Percentiles rank a stretch among this genome's conserved stretches.
Conservation (phyloP, 2,888 invertebrate genomes). For the Coenonympha arcania region DNA sequence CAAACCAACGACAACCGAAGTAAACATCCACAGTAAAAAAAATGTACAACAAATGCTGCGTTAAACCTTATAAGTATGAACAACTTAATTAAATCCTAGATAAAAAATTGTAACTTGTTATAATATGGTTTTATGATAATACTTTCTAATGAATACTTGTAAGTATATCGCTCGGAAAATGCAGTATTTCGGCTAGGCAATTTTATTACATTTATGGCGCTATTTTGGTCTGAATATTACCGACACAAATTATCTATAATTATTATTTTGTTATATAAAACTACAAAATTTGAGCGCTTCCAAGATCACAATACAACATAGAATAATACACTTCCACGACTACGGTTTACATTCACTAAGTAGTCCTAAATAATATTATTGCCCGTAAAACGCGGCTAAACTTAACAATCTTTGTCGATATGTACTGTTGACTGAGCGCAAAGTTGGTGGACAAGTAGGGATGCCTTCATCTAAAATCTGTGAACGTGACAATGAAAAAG, state of each 20-base stretch:
- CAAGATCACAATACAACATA: slow-evolving; percentile 35
- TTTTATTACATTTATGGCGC: slow-evolving; percentile 16
- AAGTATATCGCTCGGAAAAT: slow-evolving; percentile 12
- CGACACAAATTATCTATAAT: slow-evolving; percentile 28
- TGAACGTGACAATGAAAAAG: too few relatives aligned
- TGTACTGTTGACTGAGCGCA: slow-evolving; percentile 45
- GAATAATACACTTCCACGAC: slow-evolving; percentile 22
- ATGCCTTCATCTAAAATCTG: too few relatives aligned
- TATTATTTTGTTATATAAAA: slow-evolving; percentile 36
- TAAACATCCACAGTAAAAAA: slow-evolving; percentile 43
- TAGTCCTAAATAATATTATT: slow-evolving; percentile 23
- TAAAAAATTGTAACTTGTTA: slow-evolving; percentile 27
- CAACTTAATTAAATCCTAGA: slow-evolving; percentile 32
- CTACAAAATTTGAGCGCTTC: slow-evolving; percentile 59
- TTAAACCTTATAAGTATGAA: slow-evolving; percentile 34
- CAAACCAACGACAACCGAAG: slow-evolving; percentile 50
- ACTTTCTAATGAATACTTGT: slow-evolving; percentile 13
- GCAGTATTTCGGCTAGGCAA: slow-evolving; percentile 9
- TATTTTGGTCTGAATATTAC: slow-evolving; percentile 44
- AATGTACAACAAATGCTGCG: slow-evolving; percentile 44
- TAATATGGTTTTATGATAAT: slow-evolving; percentile 13
- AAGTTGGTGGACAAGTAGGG: too few relatives aligned
- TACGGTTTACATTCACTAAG: slow-evolving; percentile 23
- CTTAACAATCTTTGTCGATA: slow-evolving; percentile 47
- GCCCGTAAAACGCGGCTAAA: slow-evolving; percentile 26